Evolutionary conservation across 2,888 invertebrate genomes (phyloP), one percentile per base, ranked within the genome.

Genomic region (Scotopteryx bipunctaria): DNA sequence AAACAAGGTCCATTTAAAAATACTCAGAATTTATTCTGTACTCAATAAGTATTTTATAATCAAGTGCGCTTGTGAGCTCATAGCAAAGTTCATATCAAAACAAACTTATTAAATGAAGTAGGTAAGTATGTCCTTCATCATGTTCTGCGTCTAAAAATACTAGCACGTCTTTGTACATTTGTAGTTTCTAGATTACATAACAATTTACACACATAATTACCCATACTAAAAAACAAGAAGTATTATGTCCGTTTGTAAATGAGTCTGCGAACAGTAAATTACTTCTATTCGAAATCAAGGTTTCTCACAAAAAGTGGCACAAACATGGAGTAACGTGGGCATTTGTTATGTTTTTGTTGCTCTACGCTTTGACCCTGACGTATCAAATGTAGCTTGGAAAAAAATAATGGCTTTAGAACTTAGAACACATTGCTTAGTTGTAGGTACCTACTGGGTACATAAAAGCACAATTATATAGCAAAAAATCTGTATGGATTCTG

Each of bases 291-390:
- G 6, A 31, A 25, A 15, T 11, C 36, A 32, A 49, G 41, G 47
- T 41, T 40, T 49, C 31, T 17, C 21, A 37, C 42, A 42, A 49
- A 42, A 41, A 36, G n/a, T 36, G 15, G 27, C 11, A 11, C 11
- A n/a, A n/a, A 27, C 29, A 21, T 46, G 13, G 19, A 25, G 23
- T 17, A 9, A 27, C 36, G 16, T 38, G 25, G 16, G n/a, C 19
- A 27, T 33, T 33, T 27, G 25, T 37, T 33, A 11, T 5, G 32
- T 32, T 53, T 46, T 47, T 42, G 36, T 43, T 32, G 40, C 29
- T 31, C 9, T 8, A 31, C 16, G 36, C 14, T 14, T n/a, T 47
- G 46, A 38, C 53, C 43, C 27, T 47, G 53, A 21, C 37, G 14
- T 29, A 31, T 11, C n/a, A 31, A 33, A 43, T 33, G 25, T 25